Percentiles rank a stretch among this genome's conserved stretches.
phyloP scores from a whole-genome alignment of 64 coral and sea anemone genomes.

The Pocillopora damicornis region DNA sequence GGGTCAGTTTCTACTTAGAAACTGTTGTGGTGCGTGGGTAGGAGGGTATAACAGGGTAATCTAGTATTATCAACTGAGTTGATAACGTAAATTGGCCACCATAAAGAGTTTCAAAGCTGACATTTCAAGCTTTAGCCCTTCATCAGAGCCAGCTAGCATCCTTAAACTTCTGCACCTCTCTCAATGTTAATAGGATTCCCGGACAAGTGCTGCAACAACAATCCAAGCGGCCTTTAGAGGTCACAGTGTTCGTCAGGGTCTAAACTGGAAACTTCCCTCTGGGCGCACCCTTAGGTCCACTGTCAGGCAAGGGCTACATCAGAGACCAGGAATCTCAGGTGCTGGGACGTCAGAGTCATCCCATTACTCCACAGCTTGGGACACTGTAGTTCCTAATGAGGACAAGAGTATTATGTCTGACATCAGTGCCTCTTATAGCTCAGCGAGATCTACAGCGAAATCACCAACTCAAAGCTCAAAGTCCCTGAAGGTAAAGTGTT shows the following conservation, averaged over 20 bases:
- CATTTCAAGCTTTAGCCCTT: too few relatives aligned
- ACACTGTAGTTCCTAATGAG: constrained; percentile 41
- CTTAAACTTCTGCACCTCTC: background rate
- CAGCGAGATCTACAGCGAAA: background rate
- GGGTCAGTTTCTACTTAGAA: too few relatives aligned
- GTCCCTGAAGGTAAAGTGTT: constrained; percentile 9
- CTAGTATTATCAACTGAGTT: too few relatives aligned
- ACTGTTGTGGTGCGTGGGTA: too few relatives aligned
- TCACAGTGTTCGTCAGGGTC: constrained; percentile 79
- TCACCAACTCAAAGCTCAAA: constrained; percentile 27
- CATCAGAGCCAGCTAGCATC: background rate
- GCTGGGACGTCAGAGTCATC: constrained; percentile 17
- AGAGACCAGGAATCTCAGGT: constrained; percentile 16
- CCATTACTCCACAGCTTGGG: constrained; percentile 42
- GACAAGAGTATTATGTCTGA: constrained; percentile 50
- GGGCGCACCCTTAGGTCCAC: constrained; percentile 82
- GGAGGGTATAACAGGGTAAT: too few relatives aligned
- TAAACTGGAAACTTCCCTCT: constrained; percentile 87
- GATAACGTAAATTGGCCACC: too few relatives aligned
- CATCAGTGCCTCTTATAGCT: constrained; percentile 36
- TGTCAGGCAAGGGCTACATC: constrained; percentile 51
- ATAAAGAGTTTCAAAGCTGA: too few relatives aligned
- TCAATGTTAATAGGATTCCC: constrained; percentile 19
- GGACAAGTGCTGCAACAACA: constrained; percentile 78
- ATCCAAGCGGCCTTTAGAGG: constrained; percentile 93